Evolutionary conservation across 2,113 vertebrate species (phyloP).

Genomic region (Cryptoleucopteryx plumbea): DNA sequence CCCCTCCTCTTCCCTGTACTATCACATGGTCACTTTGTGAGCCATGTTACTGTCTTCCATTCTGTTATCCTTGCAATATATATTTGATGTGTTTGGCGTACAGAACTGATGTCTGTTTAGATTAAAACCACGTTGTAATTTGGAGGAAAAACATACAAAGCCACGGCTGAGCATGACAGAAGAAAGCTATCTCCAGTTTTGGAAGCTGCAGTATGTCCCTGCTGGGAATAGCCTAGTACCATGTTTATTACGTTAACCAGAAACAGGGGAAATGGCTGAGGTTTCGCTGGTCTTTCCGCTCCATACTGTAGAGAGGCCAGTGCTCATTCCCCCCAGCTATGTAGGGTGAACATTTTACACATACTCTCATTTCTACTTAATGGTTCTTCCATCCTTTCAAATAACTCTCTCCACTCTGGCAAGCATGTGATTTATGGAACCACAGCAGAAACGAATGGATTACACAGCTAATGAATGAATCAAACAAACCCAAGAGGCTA

Average conservation of each 20-base stretch:
- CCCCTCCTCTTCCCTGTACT: not conserved
- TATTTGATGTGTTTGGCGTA: not conserved
- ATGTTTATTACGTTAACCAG: conserved; percentile 13
- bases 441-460: not conserved
- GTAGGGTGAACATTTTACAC: not conserved
- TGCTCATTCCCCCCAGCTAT: not conserved
- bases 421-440: not conserved
- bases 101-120: conserved; percentile 15
- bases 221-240: not conserved
- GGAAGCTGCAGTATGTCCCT: conserved; percentile 14
- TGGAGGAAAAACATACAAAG: conserved; percentile 28
- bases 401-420: not conserved
- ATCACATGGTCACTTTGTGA: not conserved
- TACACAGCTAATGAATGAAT: not conserved
- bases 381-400: not conserved
- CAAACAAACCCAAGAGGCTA: not conserved
- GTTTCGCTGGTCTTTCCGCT: not conserved
- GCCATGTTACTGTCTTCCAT: not conserved
- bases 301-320: not conserved
- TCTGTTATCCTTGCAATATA: not conserved
- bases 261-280: not conserved
- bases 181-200: not conserved
- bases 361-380: not conserved
- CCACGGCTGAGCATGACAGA: not conserved
- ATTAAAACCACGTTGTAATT: conserved; percentile 39